phyloP scores from a whole-genome alignment of 2,797 vertebrate species.

The Sebastes paucispinis region DNA sequence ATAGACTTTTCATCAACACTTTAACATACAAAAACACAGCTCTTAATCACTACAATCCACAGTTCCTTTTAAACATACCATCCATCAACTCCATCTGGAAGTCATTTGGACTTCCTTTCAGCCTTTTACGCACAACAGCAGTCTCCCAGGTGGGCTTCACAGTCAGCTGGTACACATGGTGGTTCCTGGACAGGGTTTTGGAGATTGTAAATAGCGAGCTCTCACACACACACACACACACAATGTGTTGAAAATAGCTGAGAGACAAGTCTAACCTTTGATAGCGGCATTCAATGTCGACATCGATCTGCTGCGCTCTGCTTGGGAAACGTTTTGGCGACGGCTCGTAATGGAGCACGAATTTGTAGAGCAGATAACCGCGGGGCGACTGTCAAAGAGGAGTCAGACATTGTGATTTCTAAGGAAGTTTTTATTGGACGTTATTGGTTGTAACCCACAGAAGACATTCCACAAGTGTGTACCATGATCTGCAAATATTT shows the following conservation, averaged over 20 bases:
- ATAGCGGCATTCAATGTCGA: slow-evolving; percentile 76
- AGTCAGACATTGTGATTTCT: not conserved
- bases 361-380: slow-evolving; percentile 71
- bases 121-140: slow-evolving; percentile 52
- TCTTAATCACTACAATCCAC: not conserved
- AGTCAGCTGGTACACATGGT: slow-evolving; percentile 70
- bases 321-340: slow-evolving; percentile 32
- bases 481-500: too few species aligned
- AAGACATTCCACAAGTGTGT: too few species aligned
- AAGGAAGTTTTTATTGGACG: too few species aligned
- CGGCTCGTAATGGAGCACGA: slow-evolving; percentile 71
- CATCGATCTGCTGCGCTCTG: slow-evolving; percentile 36
- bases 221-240: not conserved
- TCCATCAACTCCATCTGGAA: slow-evolving; percentile 77
- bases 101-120: slow-evolving; percentile 51
- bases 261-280: slow-evolving; percentile 61
- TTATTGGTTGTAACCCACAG: too few species aligned
- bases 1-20: not conserved
- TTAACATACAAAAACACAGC: not conserved
- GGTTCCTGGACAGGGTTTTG: slow-evolving; percentile 53
- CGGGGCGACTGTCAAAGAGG: slow-evolving; percentile 45
- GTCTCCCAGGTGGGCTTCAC: slow-evolving; percentile 75
- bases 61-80: slow-evolving; percentile 52
- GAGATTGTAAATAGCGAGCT: not conserved
- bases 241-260: not conserved